A percentile compares a stretch with the other conserved stretches of the same genome.
phyloP scores from a whole-genome alignment of 2,888 invertebrate genomes.

The Margaritifera margaritifera region DNA sequence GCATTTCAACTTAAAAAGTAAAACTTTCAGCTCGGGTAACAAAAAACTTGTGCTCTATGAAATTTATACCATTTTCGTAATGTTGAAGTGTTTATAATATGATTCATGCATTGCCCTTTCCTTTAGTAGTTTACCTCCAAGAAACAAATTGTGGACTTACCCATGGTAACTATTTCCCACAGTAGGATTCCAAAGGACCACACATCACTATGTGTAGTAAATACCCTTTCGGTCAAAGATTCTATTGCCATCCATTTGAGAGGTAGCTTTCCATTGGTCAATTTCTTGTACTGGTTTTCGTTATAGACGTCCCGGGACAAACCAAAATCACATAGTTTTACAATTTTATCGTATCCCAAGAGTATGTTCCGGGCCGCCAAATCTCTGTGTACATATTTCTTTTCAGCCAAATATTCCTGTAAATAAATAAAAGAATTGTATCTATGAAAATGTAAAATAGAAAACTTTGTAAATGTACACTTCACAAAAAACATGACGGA shows the following conservation, averaged over 20 bases:
- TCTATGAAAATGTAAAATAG: too few relatives aligned
- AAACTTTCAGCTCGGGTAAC: too few relatives aligned
- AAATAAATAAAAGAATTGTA: conserved; percentile 26
- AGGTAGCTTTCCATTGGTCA: conserved; percentile 70
- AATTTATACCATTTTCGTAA: too few relatives aligned
- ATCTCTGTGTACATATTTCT: conserved; percentile 91
- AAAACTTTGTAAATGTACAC: too few relatives aligned
- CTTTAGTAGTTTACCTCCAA: too few relatives aligned
- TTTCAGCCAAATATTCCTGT: conserved; percentile 85
- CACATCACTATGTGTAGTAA: conserved; percentile 87
- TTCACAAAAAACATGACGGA: too few relatives aligned
- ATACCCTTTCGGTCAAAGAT: conserved; percentile 79
- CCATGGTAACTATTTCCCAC: conserved; percentile 91
- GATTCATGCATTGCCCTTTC: too few relatives aligned
- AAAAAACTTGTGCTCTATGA: too few relatives aligned
- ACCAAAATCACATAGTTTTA: conserved; percentile 93
- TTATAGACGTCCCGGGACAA: conserved; percentile 89
- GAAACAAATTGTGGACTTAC: conserved; percentile 67
- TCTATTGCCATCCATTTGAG: conserved; percentile 72
- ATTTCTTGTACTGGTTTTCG: conserved; percentile 86
- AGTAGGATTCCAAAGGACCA: conserved; percentile 90
- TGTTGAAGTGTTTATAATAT: too few relatives aligned
- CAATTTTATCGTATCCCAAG: conserved; percentile 71
- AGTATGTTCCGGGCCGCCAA: conserved; percentile 89
- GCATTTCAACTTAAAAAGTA: too few relatives aligned